A percentile compares a stretch with the other conserved stretches of the same genome.
Conservation (phyloP, 2,113 vertebrate genomes). For the Procavia capensis region DNA sequence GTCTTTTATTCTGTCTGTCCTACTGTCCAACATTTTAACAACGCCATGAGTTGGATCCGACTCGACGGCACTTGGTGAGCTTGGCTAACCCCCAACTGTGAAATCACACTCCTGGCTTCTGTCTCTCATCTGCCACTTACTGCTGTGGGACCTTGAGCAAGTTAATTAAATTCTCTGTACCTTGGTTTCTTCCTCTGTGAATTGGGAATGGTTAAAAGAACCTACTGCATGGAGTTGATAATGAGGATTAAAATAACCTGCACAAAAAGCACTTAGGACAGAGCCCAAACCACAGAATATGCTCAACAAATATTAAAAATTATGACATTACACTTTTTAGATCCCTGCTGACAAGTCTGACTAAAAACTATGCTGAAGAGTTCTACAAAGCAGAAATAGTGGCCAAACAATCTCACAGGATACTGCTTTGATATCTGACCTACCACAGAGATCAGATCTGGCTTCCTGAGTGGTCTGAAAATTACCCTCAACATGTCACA, state of each 20-base stretch:
- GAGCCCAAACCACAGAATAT: neutral
- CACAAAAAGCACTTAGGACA: slow-evolving; percentile 32
- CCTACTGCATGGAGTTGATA: neutral
- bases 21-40: neutral
- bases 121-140: neutral
- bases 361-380: slow-evolving; percentile 57
- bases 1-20: neutral
- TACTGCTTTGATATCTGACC: slow-evolving; percentile 55
- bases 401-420: slow-evolving; percentile 61
- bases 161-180: neutral
- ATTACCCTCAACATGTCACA: slow-evolving; percentile 64
- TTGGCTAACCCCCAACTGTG: too few species aligned
- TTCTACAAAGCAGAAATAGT: slow-evolving; percentile 48
- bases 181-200: slow-evolving; percentile 26
- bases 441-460: slow-evolving; percentile 72
- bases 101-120: neutral
- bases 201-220: neutral
- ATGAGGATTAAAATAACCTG: neutral
- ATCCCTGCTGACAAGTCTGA: slow-evolving; percentile 32
- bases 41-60: too few species aligned
- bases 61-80: too few species aligned
- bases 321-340: neutral
- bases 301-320: slow-evolving; percentile 35
- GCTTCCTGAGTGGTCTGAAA: slow-evolving; percentile 61
- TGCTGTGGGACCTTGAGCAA: neutral